Evolutionary conservation across 2,113 vertebrate species (phyloP).

Genomic region (Elachura formosa): DNA sequence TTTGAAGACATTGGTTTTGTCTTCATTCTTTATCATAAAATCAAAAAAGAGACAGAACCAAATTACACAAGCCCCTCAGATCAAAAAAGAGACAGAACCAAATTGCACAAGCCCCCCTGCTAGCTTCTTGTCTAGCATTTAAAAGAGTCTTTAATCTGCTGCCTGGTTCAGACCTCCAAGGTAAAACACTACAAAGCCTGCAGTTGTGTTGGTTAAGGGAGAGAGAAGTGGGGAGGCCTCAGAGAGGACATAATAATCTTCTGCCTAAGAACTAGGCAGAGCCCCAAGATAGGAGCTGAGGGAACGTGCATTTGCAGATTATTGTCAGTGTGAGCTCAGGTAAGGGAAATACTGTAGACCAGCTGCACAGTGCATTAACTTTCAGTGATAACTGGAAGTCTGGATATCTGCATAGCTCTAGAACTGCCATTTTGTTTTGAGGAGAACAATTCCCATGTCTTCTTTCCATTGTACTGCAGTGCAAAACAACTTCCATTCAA

Average conservation of each 20-base stretch:
- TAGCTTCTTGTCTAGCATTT: not conserved
- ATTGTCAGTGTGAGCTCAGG: accelerated
- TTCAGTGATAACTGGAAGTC: not conserved
- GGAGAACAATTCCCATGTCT: not conserved
- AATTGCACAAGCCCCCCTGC: not conserved
- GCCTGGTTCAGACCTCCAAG: not conserved
- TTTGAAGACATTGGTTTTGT: not conserved
- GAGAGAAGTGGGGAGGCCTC: not conserved
- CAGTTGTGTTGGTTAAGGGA: not conserved
- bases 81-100: not conserved
- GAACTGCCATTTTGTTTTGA: not conserved
- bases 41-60: not conserved
- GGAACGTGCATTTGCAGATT: not conserved
- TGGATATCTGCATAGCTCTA: not conserved
- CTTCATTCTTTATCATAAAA: not conserved
- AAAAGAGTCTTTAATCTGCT: not conserved
- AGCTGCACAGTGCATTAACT: not conserved
- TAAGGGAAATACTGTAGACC: not conserved
- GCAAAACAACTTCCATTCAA: not conserved
- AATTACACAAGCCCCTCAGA: not conserved
- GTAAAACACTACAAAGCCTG: not conserved
- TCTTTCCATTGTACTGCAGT: not conserved
- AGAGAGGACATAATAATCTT: not conserved
- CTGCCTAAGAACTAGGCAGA: not conserved
- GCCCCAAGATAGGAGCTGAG: not conserved